Conservation (phyloP, 1,140 invertebrate species). For the Philopotamus ludificatus region DNA sequence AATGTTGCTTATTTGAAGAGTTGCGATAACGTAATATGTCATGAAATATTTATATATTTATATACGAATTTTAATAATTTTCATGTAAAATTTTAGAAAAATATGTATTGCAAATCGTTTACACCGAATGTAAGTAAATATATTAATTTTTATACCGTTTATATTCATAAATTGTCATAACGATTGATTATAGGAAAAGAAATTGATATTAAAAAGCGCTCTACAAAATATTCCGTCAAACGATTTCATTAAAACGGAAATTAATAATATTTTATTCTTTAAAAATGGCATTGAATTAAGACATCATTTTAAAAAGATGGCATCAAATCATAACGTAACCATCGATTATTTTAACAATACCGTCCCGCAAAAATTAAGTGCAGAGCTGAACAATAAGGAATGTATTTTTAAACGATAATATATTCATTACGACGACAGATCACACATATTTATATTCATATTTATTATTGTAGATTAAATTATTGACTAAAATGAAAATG, state of each 20-base stretch:
- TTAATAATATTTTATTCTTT: slow-evolving; percentile 34
- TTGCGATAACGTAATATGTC: slow-evolving; percentile 3
- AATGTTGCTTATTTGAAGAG: slow-evolving; percentile 18
- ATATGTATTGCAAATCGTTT: too few species aligned
- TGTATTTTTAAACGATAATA: neutral
- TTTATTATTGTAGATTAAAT: slow-evolving; percentile 14
- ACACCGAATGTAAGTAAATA: neutral
- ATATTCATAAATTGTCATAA: neutral
- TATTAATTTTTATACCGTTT: neutral
- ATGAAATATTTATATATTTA: slow-evolving; percentile 2
- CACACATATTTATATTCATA: neutral
- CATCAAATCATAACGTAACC: slow-evolving; percentile 21
- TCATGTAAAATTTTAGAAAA: too few species aligned
- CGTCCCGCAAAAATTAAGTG: slow-evolving; percentile 9
- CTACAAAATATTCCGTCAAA: slow-evolving; percentile 10
- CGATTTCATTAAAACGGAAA: slow-evolving; percentile 25
- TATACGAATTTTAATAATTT: neutral
- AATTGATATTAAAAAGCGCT: slow-evolving; percentile 6
- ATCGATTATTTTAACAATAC: slow-evolving; percentile 29
- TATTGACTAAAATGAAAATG: slow-evolving; percentile 24
- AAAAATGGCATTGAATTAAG: slow-evolving; percentile 12
- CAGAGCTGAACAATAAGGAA: slow-evolving; percentile 27
- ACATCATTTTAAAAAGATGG: slow-evolving; percentile 11
- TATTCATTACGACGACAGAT: neutral
- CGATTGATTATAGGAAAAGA: slow-evolving; percentile 29